A percentile compares a stretch with the other conserved stretches of the same genome.
These are phyloP conservation scores for Stigmatopora argus DNA, from an alignment of 2,113 vertebrate species.

Conservation along the genomic window DNA sequence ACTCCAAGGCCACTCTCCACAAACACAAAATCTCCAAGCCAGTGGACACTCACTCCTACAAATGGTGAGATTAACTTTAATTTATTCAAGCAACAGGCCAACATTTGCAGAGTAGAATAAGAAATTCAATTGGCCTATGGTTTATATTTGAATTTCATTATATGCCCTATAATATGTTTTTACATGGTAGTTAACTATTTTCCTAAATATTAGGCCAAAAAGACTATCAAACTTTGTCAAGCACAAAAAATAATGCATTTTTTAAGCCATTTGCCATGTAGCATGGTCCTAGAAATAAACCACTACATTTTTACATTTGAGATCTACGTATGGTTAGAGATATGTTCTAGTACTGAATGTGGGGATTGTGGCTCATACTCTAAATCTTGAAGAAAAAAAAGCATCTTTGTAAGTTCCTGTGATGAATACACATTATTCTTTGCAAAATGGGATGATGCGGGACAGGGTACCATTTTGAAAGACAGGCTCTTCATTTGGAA, in stretches of 20 bases:
- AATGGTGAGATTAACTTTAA: background rate
- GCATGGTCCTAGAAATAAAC: too few species aligned
- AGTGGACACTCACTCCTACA: conserved; percentile 80
- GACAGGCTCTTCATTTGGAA: conserved; percentile 63
- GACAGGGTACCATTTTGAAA: conserved; percentile 72
- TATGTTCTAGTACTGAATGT: background rate
- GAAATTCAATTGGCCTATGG: too few species aligned
- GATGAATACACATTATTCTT: background rate
- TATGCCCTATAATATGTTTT: too few species aligned
- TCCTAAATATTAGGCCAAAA: too few species aligned
- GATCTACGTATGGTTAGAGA: background rate
- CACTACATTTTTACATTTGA: too few species aligned
- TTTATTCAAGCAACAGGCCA: background rate
- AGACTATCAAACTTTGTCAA: too few species aligned
- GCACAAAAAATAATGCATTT: too few species aligned
- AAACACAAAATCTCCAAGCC: conserved; percentile 86
- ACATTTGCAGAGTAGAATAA: too few species aligned
- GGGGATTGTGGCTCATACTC: background rate
- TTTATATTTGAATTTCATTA: background rate
- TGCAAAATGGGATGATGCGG: background rate
- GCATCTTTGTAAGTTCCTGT: background rate
- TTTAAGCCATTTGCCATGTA: too few species aligned
- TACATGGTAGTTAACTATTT: too few species aligned
- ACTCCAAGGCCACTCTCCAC: conserved; percentile 81
- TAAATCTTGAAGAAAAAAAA: background rate